phyloP scores from a whole-genome alignment of 2,113 vertebrate genomes.

The Engystomops pustulosus region DNA sequence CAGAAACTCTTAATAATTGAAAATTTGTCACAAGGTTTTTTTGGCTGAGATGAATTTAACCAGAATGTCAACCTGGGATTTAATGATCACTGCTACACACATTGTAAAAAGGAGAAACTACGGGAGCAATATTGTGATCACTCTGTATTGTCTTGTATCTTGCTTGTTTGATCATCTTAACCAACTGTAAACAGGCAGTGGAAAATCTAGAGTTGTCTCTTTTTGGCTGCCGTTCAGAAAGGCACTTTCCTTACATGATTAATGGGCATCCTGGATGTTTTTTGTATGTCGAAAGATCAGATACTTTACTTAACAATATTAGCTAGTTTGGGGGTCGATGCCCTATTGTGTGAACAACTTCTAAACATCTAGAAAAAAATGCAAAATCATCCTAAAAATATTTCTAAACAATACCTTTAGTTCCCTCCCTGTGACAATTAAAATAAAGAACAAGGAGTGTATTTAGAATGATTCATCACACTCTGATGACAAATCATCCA shows the following conservation, averaged over 20 bases:
- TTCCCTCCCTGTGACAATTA: not conserved
- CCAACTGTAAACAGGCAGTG: constrained; percentile 2
- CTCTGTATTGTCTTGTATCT: not conserved
- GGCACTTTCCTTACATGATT: constrained; percentile 57
- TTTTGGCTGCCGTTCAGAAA: constrained; percentile 55
- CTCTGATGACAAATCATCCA: not conserved
- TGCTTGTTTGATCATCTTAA: not conserved
- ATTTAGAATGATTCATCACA: not conserved
- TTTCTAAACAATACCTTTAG: not conserved
- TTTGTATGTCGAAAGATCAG: constrained; percentile 37
- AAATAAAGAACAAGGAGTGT: not conserved
- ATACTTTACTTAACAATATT: constrained; percentile 53
- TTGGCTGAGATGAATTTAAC: too few species aligned
- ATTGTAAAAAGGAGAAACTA: too few species aligned
- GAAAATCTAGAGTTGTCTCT: constrained; percentile 28
- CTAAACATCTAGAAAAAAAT: not conserved
- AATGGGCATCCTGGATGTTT: constrained; percentile 50
- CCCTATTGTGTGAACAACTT: constrained; percentile 51
- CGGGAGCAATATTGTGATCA: not conserved
- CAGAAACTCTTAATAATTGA: too few species aligned
- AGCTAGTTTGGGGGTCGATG: constrained; percentile 32
- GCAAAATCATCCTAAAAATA: constrained; percentile 17
- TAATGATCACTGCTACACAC: too few species aligned
- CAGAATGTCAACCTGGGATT: too few species aligned
- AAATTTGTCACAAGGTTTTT: too few species aligned